Percentiles rank a stretch among this genome's conserved stretches.
These are phyloP conservation scores for Drosophila sucinea DNA, from an alignment of 1,140 invertebrate species.

Conservation along the genomic window DNA sequence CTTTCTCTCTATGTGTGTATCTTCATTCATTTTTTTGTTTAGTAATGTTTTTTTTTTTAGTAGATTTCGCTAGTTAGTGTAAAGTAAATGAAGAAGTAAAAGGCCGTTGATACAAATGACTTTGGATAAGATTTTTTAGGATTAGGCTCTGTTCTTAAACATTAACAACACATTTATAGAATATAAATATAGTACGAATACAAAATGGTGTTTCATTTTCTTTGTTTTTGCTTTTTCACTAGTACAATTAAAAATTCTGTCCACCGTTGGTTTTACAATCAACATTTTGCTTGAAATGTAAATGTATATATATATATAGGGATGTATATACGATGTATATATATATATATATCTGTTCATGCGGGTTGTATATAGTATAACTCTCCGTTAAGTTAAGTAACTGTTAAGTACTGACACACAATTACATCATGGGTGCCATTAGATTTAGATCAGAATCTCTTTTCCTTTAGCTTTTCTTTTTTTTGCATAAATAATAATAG, in stretches of 20 bases:
- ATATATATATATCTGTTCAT: slow-evolving; percentile 30
- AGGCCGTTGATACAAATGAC: slow-evolving; percentile 80
- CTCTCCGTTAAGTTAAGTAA: slow-evolving; percentile 14
- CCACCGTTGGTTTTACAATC: slow-evolving; percentile 78
- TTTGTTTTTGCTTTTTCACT: slow-evolving; percentile 21
- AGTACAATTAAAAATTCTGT: slow-evolving; percentile 81
- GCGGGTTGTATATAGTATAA: slow-evolving; percentile 31
- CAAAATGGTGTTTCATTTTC: slow-evolving; percentile 66
- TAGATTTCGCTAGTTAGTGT: slow-evolving; percentile 40
- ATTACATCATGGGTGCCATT: slow-evolving; percentile 40
- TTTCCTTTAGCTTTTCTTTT: slow-evolving; percentile 1
- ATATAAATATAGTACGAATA: slow-evolving; percentile 59
- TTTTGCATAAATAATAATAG: slow-evolving; percentile 55
- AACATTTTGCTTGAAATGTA: slow-evolving; percentile 71
- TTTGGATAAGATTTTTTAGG: slow-evolving; percentile 68
- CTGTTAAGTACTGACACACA: slow-evolving; percentile 65
- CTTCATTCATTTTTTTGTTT: not conserved
- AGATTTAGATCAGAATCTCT: slow-evolving; percentile 11
- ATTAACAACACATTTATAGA: slow-evolving; percentile 73
- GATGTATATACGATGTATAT: slow-evolving; percentile 29
- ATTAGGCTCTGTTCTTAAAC: slow-evolving; percentile 66
- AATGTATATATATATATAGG: slow-evolving; percentile 35
- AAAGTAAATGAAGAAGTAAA: slow-evolving; percentile 77
- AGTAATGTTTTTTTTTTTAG: slow-evolving; percentile 8
- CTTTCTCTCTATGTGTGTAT: slow-evolving; percentile 26